phyloP scores from a whole-genome alignment of 2,888 invertebrate species.

The Drosophila quinaria region DNA sequence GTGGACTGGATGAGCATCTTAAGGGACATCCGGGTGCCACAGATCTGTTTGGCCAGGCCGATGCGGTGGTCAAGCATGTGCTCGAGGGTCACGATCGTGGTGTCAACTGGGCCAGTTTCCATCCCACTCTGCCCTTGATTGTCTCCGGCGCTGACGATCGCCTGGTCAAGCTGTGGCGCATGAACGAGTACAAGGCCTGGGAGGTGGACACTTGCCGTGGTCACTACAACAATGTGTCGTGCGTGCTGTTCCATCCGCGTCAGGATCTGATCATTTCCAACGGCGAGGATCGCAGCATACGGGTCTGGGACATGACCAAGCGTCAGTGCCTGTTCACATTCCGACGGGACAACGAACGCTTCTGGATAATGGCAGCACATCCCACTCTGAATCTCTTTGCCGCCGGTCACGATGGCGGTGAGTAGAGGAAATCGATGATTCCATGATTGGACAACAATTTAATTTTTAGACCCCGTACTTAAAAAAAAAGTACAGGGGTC shows the following conservation, averaged over 20 bases:
- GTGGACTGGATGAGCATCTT: conserved; percentile 94
- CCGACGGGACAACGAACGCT: conserved; percentile 97
- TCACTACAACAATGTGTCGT: conserved; percentile 99
- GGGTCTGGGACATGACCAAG: conserved; percentile 99
- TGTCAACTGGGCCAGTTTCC: conserved; percentile 99
- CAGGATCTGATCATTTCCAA: conserved; percentile 98
- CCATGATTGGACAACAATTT: too few relatives aligned
- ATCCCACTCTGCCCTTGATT: conserved; percentile 96
- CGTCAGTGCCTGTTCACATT: conserved; percentile 96
- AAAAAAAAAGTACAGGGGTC: too few relatives aligned
- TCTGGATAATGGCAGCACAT: conserved; percentile 98
- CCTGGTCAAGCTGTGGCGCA: conserved; percentile 98
- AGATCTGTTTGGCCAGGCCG: conserved; percentile 97
- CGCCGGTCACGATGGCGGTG: conserved; percentile 99
- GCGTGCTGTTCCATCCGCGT: conserved; percentile 98
- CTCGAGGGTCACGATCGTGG: conserved; percentile 98
- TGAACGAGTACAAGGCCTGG: conserved; percentile 99
- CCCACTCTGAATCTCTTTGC: conserved; percentile 98
- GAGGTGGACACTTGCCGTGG: conserved; percentile 99
- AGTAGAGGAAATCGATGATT: conserved; percentile 86
- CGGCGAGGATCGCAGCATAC: conserved; percentile 98
- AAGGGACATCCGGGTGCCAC: conserved; percentile 94
- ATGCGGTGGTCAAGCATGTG: conserved; percentile 96
- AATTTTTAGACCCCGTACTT: too few relatives aligned
- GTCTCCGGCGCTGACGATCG: conserved; percentile 99